These are phyloP conservation scores for Porites australiensis DNA, from an alignment of 64 coral and sea anemone species.

Conservation along the genomic window DNA sequence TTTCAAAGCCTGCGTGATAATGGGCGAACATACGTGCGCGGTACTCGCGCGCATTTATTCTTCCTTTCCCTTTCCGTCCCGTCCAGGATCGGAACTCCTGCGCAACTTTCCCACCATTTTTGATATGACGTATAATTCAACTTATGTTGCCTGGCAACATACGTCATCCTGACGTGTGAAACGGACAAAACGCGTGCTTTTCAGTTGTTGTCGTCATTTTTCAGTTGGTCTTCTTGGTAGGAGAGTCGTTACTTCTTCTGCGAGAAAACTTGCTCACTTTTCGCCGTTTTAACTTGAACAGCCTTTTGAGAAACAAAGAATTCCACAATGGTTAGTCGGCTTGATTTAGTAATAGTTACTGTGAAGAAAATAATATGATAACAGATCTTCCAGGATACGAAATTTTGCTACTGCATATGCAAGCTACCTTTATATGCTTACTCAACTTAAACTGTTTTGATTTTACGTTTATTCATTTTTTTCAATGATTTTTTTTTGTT, in stretches of 20 bases:
- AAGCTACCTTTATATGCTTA: neutral
- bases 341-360: neutral
- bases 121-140: neutral
- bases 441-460: neutral
- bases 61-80: too few species aligned
- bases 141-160: conserved; percentile 31
- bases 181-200: neutral
- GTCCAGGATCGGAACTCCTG: neutral
- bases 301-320: neutral
- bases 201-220: neutral
- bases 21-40: too few species aligned
- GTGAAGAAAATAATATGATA: neutral
- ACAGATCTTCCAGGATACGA: neutral
- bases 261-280: conserved; percentile 31
- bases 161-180: conserved; percentile 26
- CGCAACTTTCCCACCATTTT: neutral
- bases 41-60: too few species aligned
- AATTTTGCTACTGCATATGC: neutral
- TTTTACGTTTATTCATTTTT: neutral
- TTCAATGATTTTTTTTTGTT: neutral
- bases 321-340: conserved; percentile 27
- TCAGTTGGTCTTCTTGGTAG: conserved; percentile 29
- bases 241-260: conserved; percentile 35
- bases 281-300: neutral
- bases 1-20: too few species aligned